Evolutionary conservation across 2,888 invertebrate species (phyloP).

Genomic region (Oscheius sp.): DNA sequence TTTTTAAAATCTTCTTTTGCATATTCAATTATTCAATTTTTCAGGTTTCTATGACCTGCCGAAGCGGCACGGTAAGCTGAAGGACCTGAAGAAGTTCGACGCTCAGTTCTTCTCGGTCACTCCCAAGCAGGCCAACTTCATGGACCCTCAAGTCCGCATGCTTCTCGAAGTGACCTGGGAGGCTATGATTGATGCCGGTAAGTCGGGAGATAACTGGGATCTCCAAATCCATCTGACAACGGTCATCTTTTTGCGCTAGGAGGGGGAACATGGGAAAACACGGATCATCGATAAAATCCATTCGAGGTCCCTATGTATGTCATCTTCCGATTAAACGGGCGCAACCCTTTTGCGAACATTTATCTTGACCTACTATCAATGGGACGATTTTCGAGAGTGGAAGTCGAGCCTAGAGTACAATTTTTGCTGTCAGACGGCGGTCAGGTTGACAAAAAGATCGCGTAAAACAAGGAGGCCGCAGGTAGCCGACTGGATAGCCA

Average conservation of each 20-base stretch:
- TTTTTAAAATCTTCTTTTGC: neutral
- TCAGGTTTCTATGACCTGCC: slow-evolving; percentile 76
- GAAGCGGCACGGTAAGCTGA: slow-evolving; percentile 76
- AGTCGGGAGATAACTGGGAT: slow-evolving; percentile 36
- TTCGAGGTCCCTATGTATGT: slow-evolving; percentile 26
- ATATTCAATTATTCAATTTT: slow-evolving; percentile 30
- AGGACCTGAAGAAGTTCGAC: slow-evolving; percentile 75
- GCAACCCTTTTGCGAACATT: slow-evolving; percentile 32
- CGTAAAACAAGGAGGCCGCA: slow-evolving; percentile 38
- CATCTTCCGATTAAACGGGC: slow-evolving; percentile 34
- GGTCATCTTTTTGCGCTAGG: slow-evolving; percentile 5
- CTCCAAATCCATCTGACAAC: neutral
- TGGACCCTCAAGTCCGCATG: slow-evolving; percentile 92
- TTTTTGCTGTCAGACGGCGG: slow-evolving; percentile 29
- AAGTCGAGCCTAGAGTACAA: slow-evolving; percentile 32
- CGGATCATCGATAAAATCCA: slow-evolving; percentile 28
- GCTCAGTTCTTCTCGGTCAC: slow-evolving; percentile 74
- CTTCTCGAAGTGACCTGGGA: slow-evolving; percentile 92
- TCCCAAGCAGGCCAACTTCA: slow-evolving; percentile 77
- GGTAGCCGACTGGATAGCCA: slow-evolving; percentile 34
- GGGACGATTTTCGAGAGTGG: slow-evolving; percentile 24
- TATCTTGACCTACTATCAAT: slow-evolving; percentile 34
- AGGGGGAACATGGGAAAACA: slow-evolving; percentile 18
- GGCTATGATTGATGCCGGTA: slow-evolving; percentile 88
- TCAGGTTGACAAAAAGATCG: slow-evolving; percentile 11